Evolutionary conservation across 2,797 vertebrate species (phyloP).

Genomic region (Urophycis tenuis): DNA sequence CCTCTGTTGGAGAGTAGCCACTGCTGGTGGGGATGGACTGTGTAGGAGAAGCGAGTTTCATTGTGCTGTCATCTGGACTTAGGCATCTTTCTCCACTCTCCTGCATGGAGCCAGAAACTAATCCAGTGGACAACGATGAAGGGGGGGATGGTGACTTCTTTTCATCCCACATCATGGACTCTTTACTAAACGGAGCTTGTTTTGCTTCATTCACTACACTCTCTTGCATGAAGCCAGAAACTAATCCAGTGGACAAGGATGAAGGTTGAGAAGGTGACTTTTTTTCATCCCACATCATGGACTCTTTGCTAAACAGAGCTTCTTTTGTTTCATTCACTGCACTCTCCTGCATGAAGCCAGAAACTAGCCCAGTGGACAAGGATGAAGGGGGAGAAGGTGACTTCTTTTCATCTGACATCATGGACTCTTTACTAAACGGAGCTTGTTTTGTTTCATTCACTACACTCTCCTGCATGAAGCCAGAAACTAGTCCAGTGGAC

Average conservation of each 20-base stretch:
- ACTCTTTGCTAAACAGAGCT: constrained; percentile 1
- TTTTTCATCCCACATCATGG: constrained; percentile 37
- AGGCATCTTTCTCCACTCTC: constrained; percentile 85
- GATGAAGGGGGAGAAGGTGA: constrained; percentile 34
- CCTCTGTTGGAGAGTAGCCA: constrained; percentile 89
- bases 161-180: constrained; percentile 37
- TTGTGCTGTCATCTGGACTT: constrained; percentile 93
- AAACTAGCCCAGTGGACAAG: constrained; percentile 55
- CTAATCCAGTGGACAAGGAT: constrained; percentile 54
- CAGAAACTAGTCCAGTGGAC: constrained; percentile 55
- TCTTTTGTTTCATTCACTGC: constrained; percentile 69
- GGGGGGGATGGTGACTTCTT: constrained; percentile 55
- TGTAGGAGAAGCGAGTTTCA: constrained; percentile 90
- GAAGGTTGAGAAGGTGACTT: constrained; percentile 38
- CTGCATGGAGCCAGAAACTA: constrained; percentile 66
- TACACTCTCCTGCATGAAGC: constrained; percentile 76
- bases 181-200: constrained; percentile 6
- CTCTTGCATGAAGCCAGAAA: constrained; percentile 72
- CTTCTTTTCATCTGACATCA: constrained; percentile 43
- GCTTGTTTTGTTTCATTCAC: constrained; percentile 54
- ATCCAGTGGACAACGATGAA: constrained; percentile 49
- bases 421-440: constrained; percentile 22
- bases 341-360: constrained; percentile 71
- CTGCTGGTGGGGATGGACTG: constrained; percentile 89
- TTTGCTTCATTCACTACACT: constrained; percentile 71